Percentiles rank a stretch among this genome's conserved stretches.
phyloP scores from a whole-genome alignment of 2,113 vertebrate species.

The Eleginops maclovinus region DNA sequence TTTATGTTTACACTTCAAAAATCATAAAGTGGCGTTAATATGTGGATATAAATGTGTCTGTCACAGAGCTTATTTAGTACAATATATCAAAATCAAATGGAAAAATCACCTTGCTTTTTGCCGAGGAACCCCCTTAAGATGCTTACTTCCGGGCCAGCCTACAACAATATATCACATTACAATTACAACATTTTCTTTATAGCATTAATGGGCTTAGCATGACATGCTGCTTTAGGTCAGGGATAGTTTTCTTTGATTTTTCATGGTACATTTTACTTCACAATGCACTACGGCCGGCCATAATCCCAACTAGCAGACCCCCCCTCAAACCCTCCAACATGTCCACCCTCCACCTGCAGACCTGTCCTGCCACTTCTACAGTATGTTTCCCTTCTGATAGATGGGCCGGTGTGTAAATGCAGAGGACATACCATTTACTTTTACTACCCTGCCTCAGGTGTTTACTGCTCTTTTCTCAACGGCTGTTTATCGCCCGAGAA shows the following conservation, averaged over 20 bases:
- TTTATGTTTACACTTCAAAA: too few relatives aligned
- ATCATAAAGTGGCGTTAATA: too few relatives aligned
- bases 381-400: constrained; percentile 31
- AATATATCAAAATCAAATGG: too few relatives aligned
- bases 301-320: constrained; percentile 30
- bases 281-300: not conserved
- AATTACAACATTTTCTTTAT: not conserved
- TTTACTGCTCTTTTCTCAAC: constrained; percentile 37
- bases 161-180: too few relatives aligned
- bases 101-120: too few relatives aligned
- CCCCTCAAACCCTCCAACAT: not conserved
- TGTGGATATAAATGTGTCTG: too few relatives aligned
- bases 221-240: not conserved
- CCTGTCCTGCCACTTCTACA: constrained; percentile 15
- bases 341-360: constrained; percentile 1
- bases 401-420: constrained; percentile 22
- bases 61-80: too few relatives aligned
- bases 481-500: constrained; percentile 41
- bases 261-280: not conserved
- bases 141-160: too few relatives aligned
- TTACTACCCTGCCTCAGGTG: constrained; percentile 45
- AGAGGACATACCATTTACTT: constrained; percentile 54
- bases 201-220: too few relatives aligned
- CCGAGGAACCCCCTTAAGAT: too few relatives aligned
- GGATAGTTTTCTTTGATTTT: not conserved